A percentile compares a stretch with the other conserved stretches of the same genome.
phyloP scores from a whole-genome alignment of 2,888 invertebrate species.

The Campoplex capitator region DNA sequence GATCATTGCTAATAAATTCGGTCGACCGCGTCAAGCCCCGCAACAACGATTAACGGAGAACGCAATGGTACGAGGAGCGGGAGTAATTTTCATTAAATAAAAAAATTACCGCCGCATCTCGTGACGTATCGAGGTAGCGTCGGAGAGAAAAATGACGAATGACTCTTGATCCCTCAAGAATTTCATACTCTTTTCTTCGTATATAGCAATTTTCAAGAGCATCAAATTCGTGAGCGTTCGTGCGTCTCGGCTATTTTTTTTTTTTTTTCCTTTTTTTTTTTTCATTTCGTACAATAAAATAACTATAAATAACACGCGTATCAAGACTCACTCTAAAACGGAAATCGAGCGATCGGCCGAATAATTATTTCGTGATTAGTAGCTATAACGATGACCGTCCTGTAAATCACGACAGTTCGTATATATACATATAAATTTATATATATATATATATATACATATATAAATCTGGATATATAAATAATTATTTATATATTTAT shows the following conservation, averaged over 20 bases:
- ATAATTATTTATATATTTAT: background rate
- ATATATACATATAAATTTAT: slow-evolving; percentile 38
- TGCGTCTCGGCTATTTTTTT: slow-evolving; percentile 11
- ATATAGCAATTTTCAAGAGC: too few species aligned
- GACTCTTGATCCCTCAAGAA: too few species aligned
- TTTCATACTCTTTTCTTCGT: too few species aligned
- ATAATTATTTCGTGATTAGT: slow-evolving; percentile 66
- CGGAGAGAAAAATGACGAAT: too few species aligned
- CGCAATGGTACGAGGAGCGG: too few species aligned
- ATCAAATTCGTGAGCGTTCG: slow-evolving; percentile 26
- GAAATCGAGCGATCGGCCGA: slow-evolving; percentile 64
- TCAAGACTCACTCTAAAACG: slow-evolving; percentile 54
- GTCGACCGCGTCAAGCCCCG: background rate
- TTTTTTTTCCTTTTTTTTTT: slow-evolving; percentile 8
- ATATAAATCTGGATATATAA: slow-evolving; percentile 23
- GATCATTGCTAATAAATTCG: too few species aligned
- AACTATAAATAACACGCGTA: slow-evolving; percentile 57
- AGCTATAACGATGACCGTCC: slow-evolving; percentile 67
- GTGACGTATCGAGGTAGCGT: too few species aligned
- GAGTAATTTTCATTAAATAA: too few species aligned
- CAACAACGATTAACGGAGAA: background rate
- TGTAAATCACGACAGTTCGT: slow-evolving; percentile 67
- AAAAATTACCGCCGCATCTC: too few species aligned
- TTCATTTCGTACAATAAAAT: slow-evolving; percentile 42
- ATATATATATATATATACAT: slow-evolving; percentile 20